Base-by-base conservation (phyloP, 2,113 vertebrate genomes). In the Tragelaphus scriptus region DNA sequence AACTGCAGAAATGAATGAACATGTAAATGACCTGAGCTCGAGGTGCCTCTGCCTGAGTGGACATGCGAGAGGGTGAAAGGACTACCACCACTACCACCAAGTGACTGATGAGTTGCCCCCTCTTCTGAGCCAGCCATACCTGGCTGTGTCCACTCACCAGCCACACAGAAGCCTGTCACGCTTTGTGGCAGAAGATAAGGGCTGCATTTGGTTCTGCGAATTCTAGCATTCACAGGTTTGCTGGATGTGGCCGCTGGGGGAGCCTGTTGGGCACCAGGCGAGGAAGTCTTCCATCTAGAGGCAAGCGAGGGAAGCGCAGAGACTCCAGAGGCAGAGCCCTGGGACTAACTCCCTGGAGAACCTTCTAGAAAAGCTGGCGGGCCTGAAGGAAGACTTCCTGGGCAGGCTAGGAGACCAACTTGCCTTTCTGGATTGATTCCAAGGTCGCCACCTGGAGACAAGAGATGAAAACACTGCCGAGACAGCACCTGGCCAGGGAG, bases 241-340 rank as follows among this genome's bases (percentile, higher is more conserved):
- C 12, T 2, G 81, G 59, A 47, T 30, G 28, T 17, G 15, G 55
- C 21, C 2, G 11, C n/a, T 3, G 47, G 65, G 23, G 40, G 49
- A 47, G 11, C 44, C n/a, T 3, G 3, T 36, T 32, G 84, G 58
- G 44, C 15, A 11, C 44, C 32, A 21, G 28, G 28, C 6, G 2
- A 16, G 16, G 25, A 61, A 59, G 87, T 32, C 13, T 85, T 55
- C 95, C 92, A 49, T 56, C 98, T 97, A 75, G 65, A 87, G 92
- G 92, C 65, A 10, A 51, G 58, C 1, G 28, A 4, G 56, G 81
- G 26, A 77, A 88, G 40, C 32, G 2, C 53, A 44, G 56, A 88
- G 23, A 4, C 75, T 30, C n/a, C 36, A 4, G 82, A 91, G 26
- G 56, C 32, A 6, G 26, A 95, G 25, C 47, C 61, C 88, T 15